These are phyloP conservation scores for Zaprionus capensis DNA, from an alignment of 1,140 invertebrate genomes.

Conservation along the genomic window DNA sequence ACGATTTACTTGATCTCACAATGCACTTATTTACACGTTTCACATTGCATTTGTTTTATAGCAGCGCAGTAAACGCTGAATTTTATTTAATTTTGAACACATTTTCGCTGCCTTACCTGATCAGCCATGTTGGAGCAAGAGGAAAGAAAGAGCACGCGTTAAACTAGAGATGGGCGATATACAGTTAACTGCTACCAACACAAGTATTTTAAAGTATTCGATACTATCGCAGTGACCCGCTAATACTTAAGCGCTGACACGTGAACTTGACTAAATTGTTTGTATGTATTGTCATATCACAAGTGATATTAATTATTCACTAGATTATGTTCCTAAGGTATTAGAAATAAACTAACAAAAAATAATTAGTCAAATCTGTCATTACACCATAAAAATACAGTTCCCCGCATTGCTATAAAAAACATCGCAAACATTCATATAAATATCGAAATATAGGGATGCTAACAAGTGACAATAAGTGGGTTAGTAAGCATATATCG, in stretches of 20 bases:
- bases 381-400: not conserved
- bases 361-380: no score
- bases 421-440: not conserved
- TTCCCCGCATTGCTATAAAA: not conserved
- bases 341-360: not conserved
- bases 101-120: constrained; percentile 79
- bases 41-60: constrained; percentile 19
- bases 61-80: constrained; percentile 19
- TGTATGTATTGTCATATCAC: not conserved
- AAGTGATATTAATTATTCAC: not conserved
- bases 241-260: not conserved
- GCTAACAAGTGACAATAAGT: not conserved
- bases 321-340: not conserved
- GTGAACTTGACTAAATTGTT: not conserved
- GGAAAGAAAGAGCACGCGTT: constrained; percentile 76
- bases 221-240: not conserved
- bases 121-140: constrained; percentile 85
- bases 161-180: constrained; percentile 46
- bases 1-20: constrained; percentile 5
- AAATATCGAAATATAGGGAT: not conserved
- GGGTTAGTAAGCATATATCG: not conserved
- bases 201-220: constrained; percentile 12
- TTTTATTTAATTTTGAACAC: constrained; percentile 65
- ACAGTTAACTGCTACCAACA: constrained; percentile 7
- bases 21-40: constrained; percentile 17